These are phyloP conservation scores for Sylvia borin DNA, from an alignment of 2,797 vertebrate genomes.

Conservation along the genomic window DNA sequence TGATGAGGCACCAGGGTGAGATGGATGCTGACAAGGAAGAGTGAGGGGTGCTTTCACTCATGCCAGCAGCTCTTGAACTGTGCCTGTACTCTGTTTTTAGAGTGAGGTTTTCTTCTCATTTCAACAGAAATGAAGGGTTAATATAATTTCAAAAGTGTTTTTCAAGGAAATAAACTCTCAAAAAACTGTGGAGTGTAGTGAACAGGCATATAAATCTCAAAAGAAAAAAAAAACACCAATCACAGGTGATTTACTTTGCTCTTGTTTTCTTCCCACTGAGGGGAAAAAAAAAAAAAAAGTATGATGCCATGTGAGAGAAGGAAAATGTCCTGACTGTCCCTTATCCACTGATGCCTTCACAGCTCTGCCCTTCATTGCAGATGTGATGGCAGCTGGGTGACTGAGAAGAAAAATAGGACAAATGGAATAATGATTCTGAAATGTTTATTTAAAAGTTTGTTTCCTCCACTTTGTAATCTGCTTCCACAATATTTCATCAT, in stretches of 20 bases:
- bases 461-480: not conserved
- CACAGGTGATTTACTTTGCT: not conserved
- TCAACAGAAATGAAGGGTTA: not conserved
- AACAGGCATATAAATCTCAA: accelerated
- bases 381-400: not conserved
- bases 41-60: not conserved
- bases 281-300: not conserved
- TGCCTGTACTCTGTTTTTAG: not conserved
- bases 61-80: not conserved
- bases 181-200: not conserved
- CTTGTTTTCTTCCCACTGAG: not conserved
- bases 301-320: not conserved
- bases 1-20: not conserved
- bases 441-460: not conserved
- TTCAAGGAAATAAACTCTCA: not conserved
- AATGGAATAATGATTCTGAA: not conserved
- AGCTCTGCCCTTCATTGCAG: not conserved
- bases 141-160: not conserved
- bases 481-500: not conserved
- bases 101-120: not conserved
- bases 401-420: not conserved
- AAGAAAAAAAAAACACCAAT: not conserved
- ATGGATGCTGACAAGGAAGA: not conserved
- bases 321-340: not conserved
- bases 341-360: not conserved